Evolutionary conservation across 1,140 invertebrate genomes (phyloP), one percentile per base, ranked within the genome.

Genomic region (Trichomalopsis sarcophagae): DNA sequence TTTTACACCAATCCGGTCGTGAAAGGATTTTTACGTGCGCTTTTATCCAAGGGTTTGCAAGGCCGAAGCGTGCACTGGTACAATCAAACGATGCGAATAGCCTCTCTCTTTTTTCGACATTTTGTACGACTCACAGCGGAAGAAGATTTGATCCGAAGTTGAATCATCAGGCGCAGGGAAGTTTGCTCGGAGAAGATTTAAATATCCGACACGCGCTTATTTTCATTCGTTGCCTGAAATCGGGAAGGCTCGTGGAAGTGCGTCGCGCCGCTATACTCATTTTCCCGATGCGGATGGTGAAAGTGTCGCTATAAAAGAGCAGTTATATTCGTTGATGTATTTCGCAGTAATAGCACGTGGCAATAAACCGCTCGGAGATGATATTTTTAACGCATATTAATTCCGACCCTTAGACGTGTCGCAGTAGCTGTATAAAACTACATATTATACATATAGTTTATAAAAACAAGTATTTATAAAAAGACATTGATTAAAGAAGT

Each of bases 271-370:
- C 6, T 36, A 14, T 44, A 7, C 73, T 74, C 9, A 40, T 74
- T 74, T 74, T 36, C 27, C 36, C 33, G 36, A 36, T 21, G 17
- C 73, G 5, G 33, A 36, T 9, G 36, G 33, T 4, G 33, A 21
- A 74, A 40, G 33, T 74, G 73, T 36, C 73, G 13, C 36, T 36
- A 74, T 74, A 74, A 74, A 74, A 74, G 73, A 21, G 33, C 17
- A 7, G 17, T 74, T 74, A 10, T 74, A 21, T 74, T 36, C 33
- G 14, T 74, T 74, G 73, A 74, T 74, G 36, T 9, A 74, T 14
- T 62, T 5, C 30, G 33, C 73, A 33, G 33, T 40, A 40, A 74
- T 4, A 74, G 13, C 36, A 74, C 13, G 33, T 74, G 17, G 33
- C 73, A 74, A 36, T 36, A 74, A 74, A 30, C 33, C 36, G 73